These are phyloP conservation scores for Mormyrus lacerda DNA, from an alignment of 2,113 vertebrate species.

Conservation along the genomic window DNA sequence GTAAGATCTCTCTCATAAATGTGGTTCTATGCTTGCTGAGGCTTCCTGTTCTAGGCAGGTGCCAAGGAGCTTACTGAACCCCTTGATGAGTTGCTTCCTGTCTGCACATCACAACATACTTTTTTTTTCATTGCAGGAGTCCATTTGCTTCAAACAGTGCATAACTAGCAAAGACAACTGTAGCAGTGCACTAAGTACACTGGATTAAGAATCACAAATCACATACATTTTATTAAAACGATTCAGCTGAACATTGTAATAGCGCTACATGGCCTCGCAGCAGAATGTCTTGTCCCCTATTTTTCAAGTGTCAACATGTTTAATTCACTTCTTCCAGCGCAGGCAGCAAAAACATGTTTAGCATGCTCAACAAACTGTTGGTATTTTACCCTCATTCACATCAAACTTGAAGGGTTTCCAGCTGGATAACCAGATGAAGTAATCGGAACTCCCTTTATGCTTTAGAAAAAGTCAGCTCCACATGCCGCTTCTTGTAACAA, in stretches of 20 bases:
- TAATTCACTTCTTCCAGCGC: background rate
- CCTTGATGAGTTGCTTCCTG: background rate
- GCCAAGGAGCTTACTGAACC: background rate
- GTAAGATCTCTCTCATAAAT: background rate
- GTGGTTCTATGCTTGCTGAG: background rate
- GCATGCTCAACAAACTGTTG: background rate
- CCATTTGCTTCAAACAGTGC: background rate
- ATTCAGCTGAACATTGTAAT: background rate
- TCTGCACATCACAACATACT: background rate
- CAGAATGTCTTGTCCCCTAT: background rate
- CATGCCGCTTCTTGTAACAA: background rate
- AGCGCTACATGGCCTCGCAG: background rate
- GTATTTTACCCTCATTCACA: background rate
- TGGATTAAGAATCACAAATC: background rate
- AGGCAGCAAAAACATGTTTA: background rate
- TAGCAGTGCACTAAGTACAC: background rate
- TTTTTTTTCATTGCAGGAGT: background rate
- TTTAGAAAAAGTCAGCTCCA: background rate
- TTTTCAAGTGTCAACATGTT: background rate
- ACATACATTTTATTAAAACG: background rate
- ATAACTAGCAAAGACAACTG: background rate
- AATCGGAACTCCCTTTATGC: background rate
- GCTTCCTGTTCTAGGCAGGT: background rate
- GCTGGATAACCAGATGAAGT: background rate
- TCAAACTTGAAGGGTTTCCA: background rate